These are phyloP conservation scores for Dendrolimus punctatus DNA, from an alignment of 1,140 invertebrate genomes.

Conservation along the genomic window DNA sequence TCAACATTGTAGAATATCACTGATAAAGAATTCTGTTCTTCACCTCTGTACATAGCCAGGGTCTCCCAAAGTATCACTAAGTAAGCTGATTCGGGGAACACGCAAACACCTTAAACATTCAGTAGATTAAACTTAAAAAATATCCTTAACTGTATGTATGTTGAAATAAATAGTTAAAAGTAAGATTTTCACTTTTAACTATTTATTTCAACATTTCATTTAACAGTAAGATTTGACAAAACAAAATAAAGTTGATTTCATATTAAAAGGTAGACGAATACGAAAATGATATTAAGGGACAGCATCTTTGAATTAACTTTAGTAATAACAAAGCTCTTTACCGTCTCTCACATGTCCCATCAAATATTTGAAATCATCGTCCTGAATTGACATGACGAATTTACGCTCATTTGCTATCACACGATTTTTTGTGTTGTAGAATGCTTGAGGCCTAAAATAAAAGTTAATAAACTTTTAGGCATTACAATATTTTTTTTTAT, in stretches of 20 bases:
- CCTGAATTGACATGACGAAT: constrained; percentile 18
- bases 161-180: neutral
- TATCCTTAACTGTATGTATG: neutral
- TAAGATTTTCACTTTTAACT: neutral
- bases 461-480: too few species aligned
- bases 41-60: constrained; percentile 18
- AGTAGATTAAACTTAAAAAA: constrained; percentile 1
- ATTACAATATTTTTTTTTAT: too few species aligned
- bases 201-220: neutral
- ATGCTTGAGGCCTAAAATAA: constrained; percentile 14
- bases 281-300: too few species aligned
- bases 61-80: constrained; percentile 25
- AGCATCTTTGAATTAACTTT: too few species aligned
- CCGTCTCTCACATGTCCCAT: constrained; percentile 12
- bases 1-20: constrained; percentile 19
- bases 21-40: constrained; percentile 13
- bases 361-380: constrained; percentile 18
- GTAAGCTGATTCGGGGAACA: constrained; percentile 22
- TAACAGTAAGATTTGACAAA: too few species aligned
- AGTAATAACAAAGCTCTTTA: neutral
- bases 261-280: too few species aligned
- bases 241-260: too few species aligned
- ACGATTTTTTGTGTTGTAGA: constrained; percentile 7
- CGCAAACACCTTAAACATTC: constrained; percentile 11
- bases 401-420: constrained; percentile 7